Base-by-base conservation (phyloP, 2,888 invertebrate species). In the Melanostoma scalare region DNA sequence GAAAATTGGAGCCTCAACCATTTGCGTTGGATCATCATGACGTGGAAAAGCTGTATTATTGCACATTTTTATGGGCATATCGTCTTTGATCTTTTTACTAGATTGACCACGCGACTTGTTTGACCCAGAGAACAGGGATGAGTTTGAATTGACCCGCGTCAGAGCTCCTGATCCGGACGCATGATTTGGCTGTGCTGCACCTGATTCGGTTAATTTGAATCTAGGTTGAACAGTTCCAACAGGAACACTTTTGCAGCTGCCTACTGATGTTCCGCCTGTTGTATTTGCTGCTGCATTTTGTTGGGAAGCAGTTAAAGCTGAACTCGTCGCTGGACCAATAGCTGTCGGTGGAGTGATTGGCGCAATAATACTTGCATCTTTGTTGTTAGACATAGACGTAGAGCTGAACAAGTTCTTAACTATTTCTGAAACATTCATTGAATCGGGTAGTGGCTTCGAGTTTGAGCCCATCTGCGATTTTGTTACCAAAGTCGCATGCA, bases 1-100 rank as follows among this genome's bases (percentile, higher is more conserved):
- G 89, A 96, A 98, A 0, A 94, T 93, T 0, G 96, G 96, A 0
- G 96, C 96, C 84, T 96, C 95, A 0, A 94, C 93, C 85, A 95
- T 91, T 86, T 93, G 92, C 0, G 93, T 92, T 38, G 92, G 90
- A 86, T 91, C 91, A 73, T 91, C 91, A 61, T 90, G 89, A 20
- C 91, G 90, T 1, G 93, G 93, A 86, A 93, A 93, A 33, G 91
- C 91, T 40, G 91, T 91, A 58, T 91, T 91, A 78, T 91, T 91
- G 50, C 89, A 89, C 89, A 91, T 91, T 87, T 90, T 91, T 6
- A 91, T 90, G 2, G 90, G 90, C 3, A 89, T 89, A 55, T 90
- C 90, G 73, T 90, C 90, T 86, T 91, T 91, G 79, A 89, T 91
- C 88, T 87, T 92, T 85, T 88, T 92, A 71, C 89, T 90, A 3